A percentile compares a stretch with the other conserved stretches of the same genome.
Evolutionary conservation across 2,113 vertebrate genomes (phyloP).

Genomic region (Catagonus wagneri): DNA sequence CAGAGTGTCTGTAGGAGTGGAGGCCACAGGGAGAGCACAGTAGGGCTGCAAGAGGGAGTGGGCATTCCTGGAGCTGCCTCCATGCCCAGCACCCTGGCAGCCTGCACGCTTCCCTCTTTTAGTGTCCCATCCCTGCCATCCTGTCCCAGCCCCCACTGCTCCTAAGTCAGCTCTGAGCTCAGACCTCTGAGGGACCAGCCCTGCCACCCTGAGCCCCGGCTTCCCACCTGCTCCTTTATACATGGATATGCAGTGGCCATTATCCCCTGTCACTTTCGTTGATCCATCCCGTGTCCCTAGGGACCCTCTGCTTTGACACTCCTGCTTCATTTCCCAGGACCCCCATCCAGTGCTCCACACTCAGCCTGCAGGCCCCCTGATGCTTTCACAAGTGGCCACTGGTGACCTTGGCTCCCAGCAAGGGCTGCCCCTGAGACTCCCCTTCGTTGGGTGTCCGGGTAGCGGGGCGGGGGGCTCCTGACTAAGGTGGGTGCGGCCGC

Average conservation of each 20-base stretch:
- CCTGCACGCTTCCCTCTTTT: too few species aligned
- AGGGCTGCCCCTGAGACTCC: rapidly evolving
- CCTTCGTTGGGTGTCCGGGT: background rate
- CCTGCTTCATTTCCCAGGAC: background rate
- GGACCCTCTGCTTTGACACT: background rate
- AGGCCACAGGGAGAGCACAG: background rate
- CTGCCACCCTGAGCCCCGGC: rapidly evolving
- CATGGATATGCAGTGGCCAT: rapidly evolving
- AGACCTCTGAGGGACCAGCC: background rate
- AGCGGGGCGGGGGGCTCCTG: background rate
- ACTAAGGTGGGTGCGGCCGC: rapidly evolving
- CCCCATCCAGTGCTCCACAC: background rate
- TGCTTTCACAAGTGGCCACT: rapidly evolving
- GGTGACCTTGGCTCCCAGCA: rapidly evolving
- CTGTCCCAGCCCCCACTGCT: rapidly evolving
- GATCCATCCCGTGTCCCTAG: rapidly evolving
- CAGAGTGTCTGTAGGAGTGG: background rate
- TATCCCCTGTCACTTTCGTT: rapidly evolving
- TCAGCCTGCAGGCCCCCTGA: background rate
- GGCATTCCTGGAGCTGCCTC: background rate
- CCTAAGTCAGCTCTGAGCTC: background rate
- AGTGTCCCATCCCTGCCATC: too few species aligned
- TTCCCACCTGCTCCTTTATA: rapidly evolving
- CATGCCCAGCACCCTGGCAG: rapidly evolving
- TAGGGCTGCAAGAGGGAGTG: background rate